Base-by-base conservation (phyloP, 2,888 invertebrate species). In the Drosophila demipolita region DNA sequence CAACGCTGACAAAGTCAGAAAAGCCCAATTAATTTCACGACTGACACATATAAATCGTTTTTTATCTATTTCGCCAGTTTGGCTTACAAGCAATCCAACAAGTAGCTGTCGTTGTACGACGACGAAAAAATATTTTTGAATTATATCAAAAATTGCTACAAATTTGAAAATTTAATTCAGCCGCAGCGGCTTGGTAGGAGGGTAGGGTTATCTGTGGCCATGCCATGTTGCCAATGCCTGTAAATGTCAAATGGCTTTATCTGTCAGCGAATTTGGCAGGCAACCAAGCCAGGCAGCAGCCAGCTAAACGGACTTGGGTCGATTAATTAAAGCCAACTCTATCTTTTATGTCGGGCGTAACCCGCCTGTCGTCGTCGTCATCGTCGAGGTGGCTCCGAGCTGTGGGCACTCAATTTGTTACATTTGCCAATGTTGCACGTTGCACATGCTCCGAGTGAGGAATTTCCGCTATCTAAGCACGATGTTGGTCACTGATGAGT, bases 1-100 rank as follows among this genome's bases (percentile, higher is more conserved):
- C 40, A 49, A 23, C 54, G 67, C 57, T 98, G 94, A 95, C 50
- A 94, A 94, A 67, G 69, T 55, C 68, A 74, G 73, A 74, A 73
- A 76, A 81, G 71, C 68, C 90, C 87, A 87, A 90, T 88, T 90
- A 88, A 87, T 87, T 87, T 77, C 73, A 15, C 68, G 62, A 64
- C 87, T 78, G 90, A 86, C 87, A 87, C 78, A 87, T 90, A 90
- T 86, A 90, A 87, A 87, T 86, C 87, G 87, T 53, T 86, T 80
- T 90, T 83, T 86, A 87, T 90, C 86, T 83, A 58, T 59, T 53
- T 69, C 73, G 75, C 55, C 84, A 64, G 72, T 71, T 84, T 73
- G 79, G 82, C 82, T 83, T 81, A 82, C 87, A 78, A 64, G 70
- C 64, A 73, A 60, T 54, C 57, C 73, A 81, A 83, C 89, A 86